Evolutionary conservation across 2,797 vertebrate species (phyloP).

Genomic region (Anguilla anguilla): DNA sequence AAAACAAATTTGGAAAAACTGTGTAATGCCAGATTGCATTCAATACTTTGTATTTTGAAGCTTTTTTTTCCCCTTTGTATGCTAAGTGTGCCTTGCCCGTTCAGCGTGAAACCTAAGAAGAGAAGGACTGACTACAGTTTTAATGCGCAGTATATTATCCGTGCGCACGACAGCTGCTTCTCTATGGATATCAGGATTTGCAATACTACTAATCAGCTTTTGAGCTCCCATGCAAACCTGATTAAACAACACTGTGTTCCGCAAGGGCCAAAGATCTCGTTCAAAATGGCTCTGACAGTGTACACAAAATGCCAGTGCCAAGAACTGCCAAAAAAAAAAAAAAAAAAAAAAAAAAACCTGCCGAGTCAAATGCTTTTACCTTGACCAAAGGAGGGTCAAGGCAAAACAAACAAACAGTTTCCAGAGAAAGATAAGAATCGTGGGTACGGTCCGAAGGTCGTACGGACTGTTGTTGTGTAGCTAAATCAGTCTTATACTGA

Average conservation of each 20-base stretch:
- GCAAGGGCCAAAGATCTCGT: not conserved
- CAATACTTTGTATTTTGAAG: not conserved
- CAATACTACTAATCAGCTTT: conserved; percentile 17
- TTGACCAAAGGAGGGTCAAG: not conserved
- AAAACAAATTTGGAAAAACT: not conserved
- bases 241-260: not conserved
- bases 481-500: not conserved
- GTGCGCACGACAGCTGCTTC: not conserved
- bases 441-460: too few species aligned
- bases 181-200: not conserved
- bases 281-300: too few species aligned
- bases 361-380: not conserved
- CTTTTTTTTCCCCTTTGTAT: not conserved
- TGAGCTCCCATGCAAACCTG: not conserved
- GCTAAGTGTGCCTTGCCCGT: not conserved
- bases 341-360: not conserved
- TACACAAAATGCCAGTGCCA: not conserved
- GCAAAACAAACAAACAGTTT: not conserved
- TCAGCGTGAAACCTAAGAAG: not conserved
- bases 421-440: not conserved
- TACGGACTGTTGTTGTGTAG: not conserved
- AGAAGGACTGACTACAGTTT: not conserved
- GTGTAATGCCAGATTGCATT: not conserved
- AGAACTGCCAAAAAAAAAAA: not conserved
- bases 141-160: not conserved